phyloP scores from a whole-genome alignment of 2,113 vertebrate genomes.

The Perognathus longimembris region DNA sequence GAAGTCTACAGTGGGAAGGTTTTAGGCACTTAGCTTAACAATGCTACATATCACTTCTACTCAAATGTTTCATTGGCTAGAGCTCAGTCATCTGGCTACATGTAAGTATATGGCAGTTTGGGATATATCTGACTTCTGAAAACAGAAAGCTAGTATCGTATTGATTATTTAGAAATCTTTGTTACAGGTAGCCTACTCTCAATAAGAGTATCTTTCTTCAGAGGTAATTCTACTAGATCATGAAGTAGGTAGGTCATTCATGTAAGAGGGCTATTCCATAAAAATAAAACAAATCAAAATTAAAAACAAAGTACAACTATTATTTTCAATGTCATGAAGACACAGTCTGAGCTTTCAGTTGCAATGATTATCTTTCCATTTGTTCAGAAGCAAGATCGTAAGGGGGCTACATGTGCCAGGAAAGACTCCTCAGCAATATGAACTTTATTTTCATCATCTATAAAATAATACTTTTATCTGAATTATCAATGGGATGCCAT shows the following conservation, averaged over 20 bases:
- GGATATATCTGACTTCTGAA: neutral
- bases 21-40: slow-evolving; percentile 5
- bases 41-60: neutral
- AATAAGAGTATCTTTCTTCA: slow-evolving; percentile 19
- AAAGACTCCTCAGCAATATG: neutral
- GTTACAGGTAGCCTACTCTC: neutral
- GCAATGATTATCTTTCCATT: neutral
- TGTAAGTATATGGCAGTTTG: neutral
- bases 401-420: neutral
- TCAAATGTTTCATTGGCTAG: neutral
- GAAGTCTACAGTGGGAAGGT: neutral
- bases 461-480: neutral
- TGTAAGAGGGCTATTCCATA: neutral
- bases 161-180: slow-evolving; percentile 6
- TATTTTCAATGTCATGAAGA: slow-evolving; percentile 32
- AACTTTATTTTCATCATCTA: neutral
- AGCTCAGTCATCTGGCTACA: neutral
- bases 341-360: neutral
- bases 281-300: neutral
- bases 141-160: neutral
- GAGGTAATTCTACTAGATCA: slow-evolving; percentile 50
- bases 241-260: neutral
- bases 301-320: neutral
- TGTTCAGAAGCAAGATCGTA: neutral
- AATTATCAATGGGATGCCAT: neutral